phyloP scores from a whole-genome alignment of 37 sponge, comb jelly and placozoan genomes.

The Beroe forskalii region DNA sequence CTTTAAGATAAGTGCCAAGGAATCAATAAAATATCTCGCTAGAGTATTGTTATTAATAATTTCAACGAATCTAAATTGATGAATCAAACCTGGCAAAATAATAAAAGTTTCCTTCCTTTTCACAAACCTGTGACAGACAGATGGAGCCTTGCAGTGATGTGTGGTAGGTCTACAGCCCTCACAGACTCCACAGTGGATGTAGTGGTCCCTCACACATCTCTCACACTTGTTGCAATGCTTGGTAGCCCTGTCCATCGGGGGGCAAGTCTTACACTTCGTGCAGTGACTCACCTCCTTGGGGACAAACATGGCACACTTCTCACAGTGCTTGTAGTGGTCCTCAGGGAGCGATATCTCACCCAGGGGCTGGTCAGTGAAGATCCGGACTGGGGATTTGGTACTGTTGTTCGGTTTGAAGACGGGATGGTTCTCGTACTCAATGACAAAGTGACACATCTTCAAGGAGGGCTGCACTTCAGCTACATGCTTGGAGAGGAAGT shows the following conservation, averaged over 20 bases:
- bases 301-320: background rate
- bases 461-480: conserved; percentile 21
- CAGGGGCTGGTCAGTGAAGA: conserved; percentile 26
- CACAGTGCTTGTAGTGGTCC: conserved; percentile 30
- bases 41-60: too few species aligned
- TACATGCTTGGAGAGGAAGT: conserved; percentile 39
- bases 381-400: conserved; percentile 37
- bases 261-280: conserved; percentile 35
- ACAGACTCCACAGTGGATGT: conserved; percentile 46
- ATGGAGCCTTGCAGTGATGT: conserved; percentile 56
- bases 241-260: conserved; percentile 48
- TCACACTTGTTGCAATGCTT: conserved; percentile 15
- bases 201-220: conserved; percentile 49
- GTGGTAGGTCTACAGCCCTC: conserved; percentile 47
- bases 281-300: conserved; percentile 48
- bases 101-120: too few species aligned
- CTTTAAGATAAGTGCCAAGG: too few species aligned
- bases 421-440: conserved; percentile 63
- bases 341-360: conserved; percentile 3
- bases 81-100: too few species aligned
- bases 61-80: too few species aligned
- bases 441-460: conserved; percentile 57
- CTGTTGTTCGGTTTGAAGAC: conserved; percentile 34
- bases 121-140: conserved; percentile 54
- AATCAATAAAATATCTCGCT: too few species aligned